phyloP scores from a whole-genome alignment of 2,113 vertebrate species.

The Engraulis encrasicolus region DNA sequence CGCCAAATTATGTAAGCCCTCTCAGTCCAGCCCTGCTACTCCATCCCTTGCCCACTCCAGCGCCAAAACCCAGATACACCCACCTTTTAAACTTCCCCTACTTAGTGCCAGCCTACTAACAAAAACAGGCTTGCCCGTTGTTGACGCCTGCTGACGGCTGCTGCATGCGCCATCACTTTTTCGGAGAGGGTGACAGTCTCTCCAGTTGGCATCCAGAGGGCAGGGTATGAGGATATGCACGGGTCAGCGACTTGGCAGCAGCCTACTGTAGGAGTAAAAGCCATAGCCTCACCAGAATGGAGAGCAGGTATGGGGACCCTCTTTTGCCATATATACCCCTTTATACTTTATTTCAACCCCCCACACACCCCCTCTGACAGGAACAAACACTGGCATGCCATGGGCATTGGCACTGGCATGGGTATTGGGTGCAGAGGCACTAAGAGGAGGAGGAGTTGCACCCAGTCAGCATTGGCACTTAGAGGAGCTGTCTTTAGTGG shows the following conservation, averaged over 20 bases:
- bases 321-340: not conserved
- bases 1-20: slow-evolving; percentile 9
- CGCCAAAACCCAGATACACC: too few relatives aligned
- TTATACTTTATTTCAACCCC: not conserved
- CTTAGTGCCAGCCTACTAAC: not conserved
- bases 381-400: not conserved
- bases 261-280: too few relatives aligned
- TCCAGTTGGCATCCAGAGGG: not conserved
- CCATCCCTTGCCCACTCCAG: not conserved
- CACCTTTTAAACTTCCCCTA: not conserved
- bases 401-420: not conserved
- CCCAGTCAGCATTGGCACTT: not conserved
- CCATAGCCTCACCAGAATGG: slow-evolving; percentile 3
- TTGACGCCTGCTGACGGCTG: not conserved
- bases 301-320: slow-evolving; percentile 7
- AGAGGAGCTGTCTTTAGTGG: not conserved
- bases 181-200: not conserved
- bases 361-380: not conserved
- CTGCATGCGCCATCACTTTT: not conserved
- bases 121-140: not conserved
- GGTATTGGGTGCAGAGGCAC: too few relatives aligned
- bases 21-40: not conserved
- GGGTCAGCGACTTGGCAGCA: slow-evolving; percentile 7
- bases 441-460: not conserved
- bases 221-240: not conserved